phyloP scores from a whole-genome alignment of 2,888 invertebrate genomes.

The Sinodicranocentrus sp. region DNA sequence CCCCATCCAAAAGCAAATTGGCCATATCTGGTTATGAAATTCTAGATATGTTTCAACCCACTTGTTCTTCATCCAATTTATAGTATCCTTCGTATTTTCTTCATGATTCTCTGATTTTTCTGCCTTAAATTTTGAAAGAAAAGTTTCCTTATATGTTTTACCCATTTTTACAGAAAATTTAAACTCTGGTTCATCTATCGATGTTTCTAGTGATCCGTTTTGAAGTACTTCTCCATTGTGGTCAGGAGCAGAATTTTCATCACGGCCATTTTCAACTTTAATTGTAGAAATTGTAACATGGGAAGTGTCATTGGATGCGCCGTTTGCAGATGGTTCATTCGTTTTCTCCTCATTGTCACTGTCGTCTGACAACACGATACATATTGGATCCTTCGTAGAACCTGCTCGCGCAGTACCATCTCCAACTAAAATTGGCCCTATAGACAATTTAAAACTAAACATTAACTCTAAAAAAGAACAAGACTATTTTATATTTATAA shows the following conservation, averaged over 20 bases:
- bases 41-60: conserved; percentile 35
- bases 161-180: neutral
- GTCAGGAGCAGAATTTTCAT: neutral
- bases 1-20: conserved; percentile 35
- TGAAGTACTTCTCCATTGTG: neutral
- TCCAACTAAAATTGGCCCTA: conserved; percentile 30
- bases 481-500: too few relatives aligned
- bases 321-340: neutral
- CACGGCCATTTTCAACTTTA: neutral
- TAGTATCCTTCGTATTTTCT: neutral
- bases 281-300: too few relatives aligned
- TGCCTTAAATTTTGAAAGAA: conserved; percentile 7
- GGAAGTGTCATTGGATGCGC: too few relatives aligned
- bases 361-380: conserved; percentile 27
- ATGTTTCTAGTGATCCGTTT: neutral
- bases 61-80: neutral
- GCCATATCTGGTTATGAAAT: conserved; percentile 47
- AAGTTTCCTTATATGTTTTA: conserved; percentile 11
- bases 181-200: neutral
- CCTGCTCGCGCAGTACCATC: conserved; percentile 5
- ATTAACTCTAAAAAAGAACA: too few relatives aligned
- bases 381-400: neutral
- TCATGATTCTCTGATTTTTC: conserved; percentile 19
- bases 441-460: neutral
- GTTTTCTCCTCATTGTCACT: conserved; percentile 20